phyloP scores from a whole-genome alignment of 2,113 vertebrate genomes.

The Corythornis cristatus region DNA sequence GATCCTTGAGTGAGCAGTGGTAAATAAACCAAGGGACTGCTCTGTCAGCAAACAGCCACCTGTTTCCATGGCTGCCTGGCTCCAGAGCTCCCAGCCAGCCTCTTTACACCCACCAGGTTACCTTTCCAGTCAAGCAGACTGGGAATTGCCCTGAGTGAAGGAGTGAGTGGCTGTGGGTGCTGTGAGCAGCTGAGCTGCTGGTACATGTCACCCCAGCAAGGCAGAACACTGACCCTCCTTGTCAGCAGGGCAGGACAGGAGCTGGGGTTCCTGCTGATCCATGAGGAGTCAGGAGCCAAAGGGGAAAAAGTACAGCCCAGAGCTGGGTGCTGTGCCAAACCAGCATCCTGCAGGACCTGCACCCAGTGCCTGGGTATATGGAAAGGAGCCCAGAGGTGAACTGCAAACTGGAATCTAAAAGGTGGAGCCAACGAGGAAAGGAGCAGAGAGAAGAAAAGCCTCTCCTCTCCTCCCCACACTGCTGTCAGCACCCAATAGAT shows the following conservation, averaged over 20 bases:
- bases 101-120: no score
- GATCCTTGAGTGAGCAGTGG: background rate
- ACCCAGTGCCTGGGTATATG: background rate
- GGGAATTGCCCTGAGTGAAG: background rate
- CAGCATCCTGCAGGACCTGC: background rate
- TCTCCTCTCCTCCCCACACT: background rate
- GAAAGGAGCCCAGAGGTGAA: background rate
- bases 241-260: background rate
- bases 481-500: background rate
- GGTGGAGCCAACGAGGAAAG: background rate
- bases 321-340: no score
- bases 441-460: background rate
- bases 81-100: background rate
- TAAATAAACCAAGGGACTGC: background rate
- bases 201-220: background rate
- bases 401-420: background rate
- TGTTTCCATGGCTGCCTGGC: background rate
- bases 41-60: background rate
- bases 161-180: rapidly evolving
- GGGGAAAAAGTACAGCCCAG: rapidly evolving
- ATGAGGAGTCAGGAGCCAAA: rapidly evolving
- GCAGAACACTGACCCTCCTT: rapidly evolving
- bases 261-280: background rate
- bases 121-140: background rate
- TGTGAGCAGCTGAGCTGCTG: rapidly evolving